These are phyloP conservation scores for Drosophila grimshawi DNA, from an alignment of 1,140 invertebrate genomes.

Conservation along the genomic window DNA sequence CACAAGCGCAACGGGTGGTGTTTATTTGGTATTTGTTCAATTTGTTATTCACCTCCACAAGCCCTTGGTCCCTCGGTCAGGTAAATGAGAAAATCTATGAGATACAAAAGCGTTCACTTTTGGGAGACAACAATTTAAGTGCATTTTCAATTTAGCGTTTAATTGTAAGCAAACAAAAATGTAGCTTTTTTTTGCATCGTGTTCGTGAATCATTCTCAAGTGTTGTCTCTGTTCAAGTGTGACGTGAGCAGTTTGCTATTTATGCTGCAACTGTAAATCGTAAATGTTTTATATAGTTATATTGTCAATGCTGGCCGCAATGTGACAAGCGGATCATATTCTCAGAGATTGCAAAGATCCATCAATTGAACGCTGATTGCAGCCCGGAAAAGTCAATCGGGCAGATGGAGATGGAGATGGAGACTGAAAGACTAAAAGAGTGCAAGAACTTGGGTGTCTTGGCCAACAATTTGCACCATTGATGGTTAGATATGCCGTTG, in stretches of 20 bases:
- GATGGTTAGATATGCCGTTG: slow-evolving; percentile 64
- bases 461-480: slow-evolving; percentile 35
- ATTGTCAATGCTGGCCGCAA: slow-evolving; percentile 22
- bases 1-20: slow-evolving; percentile 58
- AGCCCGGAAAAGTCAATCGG: slow-evolving; percentile 72
- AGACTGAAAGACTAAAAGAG: slow-evolving; percentile 15
- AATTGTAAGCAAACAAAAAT: background rate
- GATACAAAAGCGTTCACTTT: too few relatives aligned
- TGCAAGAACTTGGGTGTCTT: slow-evolving; percentile 15
- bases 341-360: slow-evolving; percentile 18
- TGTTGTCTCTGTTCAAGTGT: too few relatives aligned
- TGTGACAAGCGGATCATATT: slow-evolving; percentile 49
- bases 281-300: slow-evolving; percentile 24
- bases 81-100: too few relatives aligned
- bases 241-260: slow-evolving; percentile 2
- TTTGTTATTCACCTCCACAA: background rate
- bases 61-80: too few relatives aligned
- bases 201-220: background rate
- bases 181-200: background rate
- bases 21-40: background rate
- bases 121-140: too few relatives aligned
- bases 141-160: too few relatives aligned
- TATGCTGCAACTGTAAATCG: slow-evolving; percentile 30
- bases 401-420: slow-evolving; percentile 10
- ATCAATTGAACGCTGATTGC: slow-evolving; percentile 30